Percentiles rank a stretch among this genome's conserved stretches.
Conservation (phyloP, 2,888 invertebrate species). For the Hemicrepidius hirtus region DNA sequence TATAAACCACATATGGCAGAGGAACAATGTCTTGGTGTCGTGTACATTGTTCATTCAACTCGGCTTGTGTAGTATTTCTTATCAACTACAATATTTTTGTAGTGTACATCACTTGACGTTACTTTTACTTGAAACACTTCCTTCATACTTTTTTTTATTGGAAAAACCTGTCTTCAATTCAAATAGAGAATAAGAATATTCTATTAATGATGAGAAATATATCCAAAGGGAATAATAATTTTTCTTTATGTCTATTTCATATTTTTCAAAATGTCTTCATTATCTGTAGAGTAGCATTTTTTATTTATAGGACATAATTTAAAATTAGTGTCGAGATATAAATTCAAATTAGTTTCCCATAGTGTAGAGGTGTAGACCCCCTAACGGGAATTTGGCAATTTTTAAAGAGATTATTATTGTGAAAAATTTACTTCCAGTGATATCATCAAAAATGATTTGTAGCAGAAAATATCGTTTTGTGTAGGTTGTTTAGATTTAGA, state of each 20-base stretch:
- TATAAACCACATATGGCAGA: constrained; percentile 61
- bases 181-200: too few species aligned
- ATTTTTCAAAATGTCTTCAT: too few species aligned
- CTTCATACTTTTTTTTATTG: not conserved
- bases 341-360: constrained; percentile 6
- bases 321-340: too few species aligned
- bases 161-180: not conserved
- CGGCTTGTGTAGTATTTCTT: constrained; percentile 41
- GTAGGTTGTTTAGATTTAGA: constrained; percentile 6
- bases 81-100: constrained; percentile 31
- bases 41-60: constrained; percentile 58
- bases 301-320: too few species aligned
- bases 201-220: too few species aligned
- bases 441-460: not conserved
- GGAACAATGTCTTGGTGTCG: constrained; percentile 61
- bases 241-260: too few species aligned
- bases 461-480: not conserved
- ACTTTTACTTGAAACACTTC: constrained; percentile 24
- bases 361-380: constrained; percentile 1
- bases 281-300: too few species aligned
- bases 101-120: constrained; percentile 14
- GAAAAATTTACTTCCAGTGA: not conserved
- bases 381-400: not conserved
- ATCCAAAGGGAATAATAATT: too few species aligned
- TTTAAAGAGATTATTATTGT: not conserved